Evolutionary conservation across 1,140 invertebrate species (phyloP), one percentile per base, ranked within the genome.

Genomic region (Sitodiplosis mosellana): DNA sequence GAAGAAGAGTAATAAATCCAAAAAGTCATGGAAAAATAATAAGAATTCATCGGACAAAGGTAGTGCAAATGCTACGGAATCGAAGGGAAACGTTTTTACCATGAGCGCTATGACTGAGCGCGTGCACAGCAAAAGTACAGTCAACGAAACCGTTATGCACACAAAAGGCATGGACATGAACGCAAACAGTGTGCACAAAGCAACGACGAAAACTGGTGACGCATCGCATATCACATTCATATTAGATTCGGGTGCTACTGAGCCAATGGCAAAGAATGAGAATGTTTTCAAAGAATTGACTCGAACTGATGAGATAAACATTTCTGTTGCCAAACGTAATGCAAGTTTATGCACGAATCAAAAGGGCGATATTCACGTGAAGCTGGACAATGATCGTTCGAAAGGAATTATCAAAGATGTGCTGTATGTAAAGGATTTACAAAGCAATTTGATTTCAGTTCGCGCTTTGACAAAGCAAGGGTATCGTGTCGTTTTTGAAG

Each of bases 381-480:
- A 33, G 2, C 53, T 49, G 45, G 12, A 49, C 12, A 45, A 52
- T n/a, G 59, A 51, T 64, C 59, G 11, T 64, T 61, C 38, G 18
- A 41, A 7, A n/a, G 7, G 15, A 41, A 41, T 15, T 7, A 41
- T 41, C 7, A 7, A 11, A 18, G 15, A 41, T n/a, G 38, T 41
- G 7, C 18, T 41, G 18, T 41, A 8, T 18, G 38, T 41, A 6
- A 17, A 41, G 18, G 15, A 41, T 18, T 15, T 41, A 6, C 11
- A 41, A 18, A 10, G 34, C 34, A 36, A 36, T 36, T n/a, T 36
- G n/a, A 10, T 36, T 10, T 36, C 34, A 36, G n/a, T 36, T n/a
- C 34, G n/a, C n/a, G 34, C 34, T n/a, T 36, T 36, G 34, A 36
- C 34, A 10, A 36, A n/a, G n/a, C 8, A 36, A 10, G 34, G 34